Conservation (phyloP, 2,888 invertebrate genomes). For the Idaea dimidiata region DNA sequence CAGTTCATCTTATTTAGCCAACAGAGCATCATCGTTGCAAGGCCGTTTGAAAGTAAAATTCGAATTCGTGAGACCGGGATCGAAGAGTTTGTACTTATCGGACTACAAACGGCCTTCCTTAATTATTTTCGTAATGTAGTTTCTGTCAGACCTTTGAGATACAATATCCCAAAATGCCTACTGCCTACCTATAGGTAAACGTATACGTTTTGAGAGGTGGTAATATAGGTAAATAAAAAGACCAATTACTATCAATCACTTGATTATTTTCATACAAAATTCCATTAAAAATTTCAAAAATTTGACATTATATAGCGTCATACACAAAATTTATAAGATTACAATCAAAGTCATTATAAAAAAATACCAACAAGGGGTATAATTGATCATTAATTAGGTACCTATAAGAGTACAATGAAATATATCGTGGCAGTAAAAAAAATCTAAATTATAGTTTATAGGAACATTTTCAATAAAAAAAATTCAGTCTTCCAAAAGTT, state of each 20-base stretch:
- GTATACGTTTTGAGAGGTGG: constrained; percentile 22
- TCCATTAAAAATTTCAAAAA: constrained; percentile 80
- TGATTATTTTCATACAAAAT: constrained; percentile 79
- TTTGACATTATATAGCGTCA: constrained; percentile 79
- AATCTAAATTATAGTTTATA: constrained; percentile 78
- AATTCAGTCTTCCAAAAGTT: constrained; percentile 77
- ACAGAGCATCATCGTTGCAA: too few species aligned
- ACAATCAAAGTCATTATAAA: constrained; percentile 67
- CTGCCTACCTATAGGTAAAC: background rate
- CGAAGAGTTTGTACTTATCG: too few species aligned
- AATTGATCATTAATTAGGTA: constrained; percentile 24
- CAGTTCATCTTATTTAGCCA: too few species aligned
- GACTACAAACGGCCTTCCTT: too few species aligned
- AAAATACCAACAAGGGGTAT: constrained; percentile 62
- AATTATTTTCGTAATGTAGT: too few species aligned
- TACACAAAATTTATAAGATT: constrained; percentile 74
- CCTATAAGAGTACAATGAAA: constrained; percentile 65
- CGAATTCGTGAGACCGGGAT: too few species aligned
- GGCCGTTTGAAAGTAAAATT: too few species aligned
- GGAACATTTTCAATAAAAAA: constrained; percentile 72
- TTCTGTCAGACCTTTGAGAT: too few species aligned
- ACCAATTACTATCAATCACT: constrained; percentile 73
- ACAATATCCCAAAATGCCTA: too few species aligned
- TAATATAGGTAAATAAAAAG: constrained; percentile 43
- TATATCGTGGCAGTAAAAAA: constrained; percentile 72